A percentile compares a stretch with the other conserved stretches of the same genome.
Conservation (phyloP, 2,888 invertebrate species). For the Meloe dianella region DNA sequence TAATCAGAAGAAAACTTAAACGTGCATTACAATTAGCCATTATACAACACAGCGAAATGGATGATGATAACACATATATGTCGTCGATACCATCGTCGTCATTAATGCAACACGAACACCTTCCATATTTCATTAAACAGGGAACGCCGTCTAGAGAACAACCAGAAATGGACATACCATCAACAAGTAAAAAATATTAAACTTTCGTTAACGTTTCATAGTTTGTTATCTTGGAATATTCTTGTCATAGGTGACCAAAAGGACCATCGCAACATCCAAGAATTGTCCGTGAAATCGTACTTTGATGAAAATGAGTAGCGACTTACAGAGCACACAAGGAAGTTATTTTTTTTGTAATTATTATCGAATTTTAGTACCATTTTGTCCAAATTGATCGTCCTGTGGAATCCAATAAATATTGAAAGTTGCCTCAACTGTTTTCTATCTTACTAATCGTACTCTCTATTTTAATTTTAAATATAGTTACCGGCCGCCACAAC, state of each 20-base stretch:
- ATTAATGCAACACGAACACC: background rate
- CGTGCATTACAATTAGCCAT: background rate
- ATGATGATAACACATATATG: background rate
- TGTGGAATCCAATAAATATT: no score
- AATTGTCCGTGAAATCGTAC: background rate
- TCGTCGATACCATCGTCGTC: background rate
- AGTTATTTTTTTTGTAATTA: no score
- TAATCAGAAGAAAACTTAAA: background rate
- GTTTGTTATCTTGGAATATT: background rate
- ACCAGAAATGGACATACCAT: background rate
- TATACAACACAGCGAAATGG: background rate
- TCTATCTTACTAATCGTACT: no score
- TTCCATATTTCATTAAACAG: background rate
- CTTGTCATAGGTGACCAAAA: background rate
- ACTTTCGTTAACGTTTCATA: background rate
- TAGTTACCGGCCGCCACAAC: no score
- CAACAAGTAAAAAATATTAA: no score
- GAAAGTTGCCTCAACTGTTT: no score
- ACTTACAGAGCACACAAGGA: no score
- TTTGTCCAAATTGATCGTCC: no score
- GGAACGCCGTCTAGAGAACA: background rate
- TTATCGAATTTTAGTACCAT: no score
- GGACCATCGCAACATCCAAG: background rate
- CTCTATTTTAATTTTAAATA: no score
- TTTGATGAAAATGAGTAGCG: background rate